A percentile compares a stretch with the other conserved stretches of the same genome.
Evolutionary conservation across 2,888 invertebrate species (phyloP).

Genomic region (Teleogryllus oceanicus): DNA sequence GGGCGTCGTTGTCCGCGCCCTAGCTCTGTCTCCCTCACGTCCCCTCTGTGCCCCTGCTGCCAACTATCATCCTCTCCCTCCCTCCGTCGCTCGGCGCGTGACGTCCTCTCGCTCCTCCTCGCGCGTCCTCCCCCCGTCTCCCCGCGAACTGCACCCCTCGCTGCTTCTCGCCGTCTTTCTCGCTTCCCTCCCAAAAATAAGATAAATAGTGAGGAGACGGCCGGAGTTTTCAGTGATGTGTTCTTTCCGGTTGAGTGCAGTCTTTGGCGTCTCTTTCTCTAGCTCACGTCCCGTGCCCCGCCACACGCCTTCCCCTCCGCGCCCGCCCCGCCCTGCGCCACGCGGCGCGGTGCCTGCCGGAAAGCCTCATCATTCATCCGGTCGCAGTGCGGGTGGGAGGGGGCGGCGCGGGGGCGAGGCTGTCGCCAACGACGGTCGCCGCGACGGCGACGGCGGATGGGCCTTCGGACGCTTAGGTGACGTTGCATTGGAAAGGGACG

Average conservation of each 20-base stretch:
- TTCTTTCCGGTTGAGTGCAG: not conserved
- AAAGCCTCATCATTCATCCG: conserved; percentile 1
- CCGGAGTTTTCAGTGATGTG: conserved; percentile 21
- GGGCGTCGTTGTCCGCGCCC: not conserved
- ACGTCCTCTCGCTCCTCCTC: too few species aligned
- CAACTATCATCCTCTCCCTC: too few species aligned
- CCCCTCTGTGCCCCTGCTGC: too few species aligned
- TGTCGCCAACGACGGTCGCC: too few species aligned
- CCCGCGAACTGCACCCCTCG: not conserved
- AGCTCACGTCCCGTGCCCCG: not conserved
- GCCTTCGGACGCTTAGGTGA: too few species aligned
- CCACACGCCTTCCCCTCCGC: not conserved
- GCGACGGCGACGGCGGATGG: too few species aligned
- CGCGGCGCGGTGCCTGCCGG: not conserved
- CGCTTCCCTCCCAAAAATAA: not conserved
- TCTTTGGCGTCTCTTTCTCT: not conserved
- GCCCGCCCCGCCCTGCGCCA: not conserved
- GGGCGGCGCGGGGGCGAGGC: not conserved
- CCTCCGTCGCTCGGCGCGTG: too few species aligned
- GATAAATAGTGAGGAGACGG: conserved; percentile 25
- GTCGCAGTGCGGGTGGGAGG: not conserved
- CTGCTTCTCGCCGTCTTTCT: not conserved
- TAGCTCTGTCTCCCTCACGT: too few species aligned
- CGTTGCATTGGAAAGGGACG: too few species aligned
- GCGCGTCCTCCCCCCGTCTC: too few species aligned